Evolutionary conservation across 2,888 invertebrate genomes (phyloP), one percentile per base, ranked within the genome.

Genomic region (Troides helena): DNA sequence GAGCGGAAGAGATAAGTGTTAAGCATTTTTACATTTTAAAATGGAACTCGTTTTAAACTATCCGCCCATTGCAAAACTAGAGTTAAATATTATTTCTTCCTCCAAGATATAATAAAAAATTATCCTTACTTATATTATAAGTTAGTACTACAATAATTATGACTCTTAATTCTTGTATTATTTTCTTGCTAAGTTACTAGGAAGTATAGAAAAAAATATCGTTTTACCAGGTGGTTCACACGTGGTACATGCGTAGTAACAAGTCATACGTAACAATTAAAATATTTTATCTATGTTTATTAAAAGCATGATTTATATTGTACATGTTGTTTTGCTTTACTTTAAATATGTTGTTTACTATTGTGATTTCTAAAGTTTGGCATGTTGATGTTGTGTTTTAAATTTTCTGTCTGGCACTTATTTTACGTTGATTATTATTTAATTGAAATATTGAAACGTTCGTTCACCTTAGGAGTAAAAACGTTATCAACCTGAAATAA

Each of bases 341-440:
- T 39, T 50, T 50, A 50, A 50, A 50, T 17, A 46, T 12, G 18
- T 14, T 50, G 50, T 50, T 50, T 50, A 50, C 14, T 57, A 57
- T 50, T 14, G 57, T 39, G 66, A 43, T 63, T 59, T 53, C 43
- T 64, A 60, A 30, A 64, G 67, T 70, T 67, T 70, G 61, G 67
- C 70, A 70, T 67, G 67, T 70, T 43, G 64, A 61, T 70, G 70
- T 64, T 70, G 67, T 70, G 36, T 46, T 53, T 65, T 64, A 67
- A 59, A 2, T 43, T 57, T 43, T 67, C 25, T 50, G 46, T 59
- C 30, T 30, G n/a, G 10, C 30, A 39, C 18, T 64, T 56, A 30
- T 50, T 17, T 57, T 1, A 57, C 8, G 23, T 57, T 57, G 7
- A 23, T 8, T 57, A 60, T 21, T 53, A 7, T 59, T 50, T 17